Evolutionary conservation across 2,797 vertebrate species (phyloP).

Genomic region (Eulemur rubriventer): DNA sequence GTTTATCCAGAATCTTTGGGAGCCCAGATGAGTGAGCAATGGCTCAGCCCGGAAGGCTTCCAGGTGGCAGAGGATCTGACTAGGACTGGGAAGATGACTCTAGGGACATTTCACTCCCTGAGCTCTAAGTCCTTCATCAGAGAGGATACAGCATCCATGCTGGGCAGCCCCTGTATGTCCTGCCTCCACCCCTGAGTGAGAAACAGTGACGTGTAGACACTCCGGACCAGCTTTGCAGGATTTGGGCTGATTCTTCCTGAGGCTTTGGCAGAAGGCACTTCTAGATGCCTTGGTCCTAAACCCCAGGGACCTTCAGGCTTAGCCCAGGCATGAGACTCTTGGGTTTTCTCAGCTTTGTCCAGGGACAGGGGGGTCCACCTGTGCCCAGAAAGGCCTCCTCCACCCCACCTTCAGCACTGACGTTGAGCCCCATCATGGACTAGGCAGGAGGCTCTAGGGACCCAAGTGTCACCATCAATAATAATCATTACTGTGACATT

Average conservation of each 20-base stretch:
- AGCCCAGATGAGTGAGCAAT: background rate
- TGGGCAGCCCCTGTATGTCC: background rate
- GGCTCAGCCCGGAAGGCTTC: background rate
- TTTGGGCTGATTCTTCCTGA: background rate
- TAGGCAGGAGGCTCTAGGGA: background rate
- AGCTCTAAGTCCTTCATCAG: background rate
- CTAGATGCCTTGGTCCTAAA: background rate
- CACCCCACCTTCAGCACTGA: background rate
- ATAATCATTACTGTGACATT: background rate
- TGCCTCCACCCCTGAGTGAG: background rate
- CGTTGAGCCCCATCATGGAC: background rate
- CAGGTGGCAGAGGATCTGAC: background rate
- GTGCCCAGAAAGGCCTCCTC: background rate
- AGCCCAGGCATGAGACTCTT: background rate
- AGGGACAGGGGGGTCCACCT: background rate
- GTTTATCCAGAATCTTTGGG: background rate
- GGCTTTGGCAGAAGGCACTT: background rate
- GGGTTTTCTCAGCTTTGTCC: background rate
- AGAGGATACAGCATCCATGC: background rate
- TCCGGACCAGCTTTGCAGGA: background rate
- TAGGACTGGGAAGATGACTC: background rate
- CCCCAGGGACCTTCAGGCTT: background rate
- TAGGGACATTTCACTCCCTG: background rate
- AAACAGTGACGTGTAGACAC: no score
- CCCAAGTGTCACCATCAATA: background rate